These are phyloP conservation scores for Pogona vitticeps DNA, from an alignment of 2,113 vertebrate species.

Conservation along the genomic window DNA sequence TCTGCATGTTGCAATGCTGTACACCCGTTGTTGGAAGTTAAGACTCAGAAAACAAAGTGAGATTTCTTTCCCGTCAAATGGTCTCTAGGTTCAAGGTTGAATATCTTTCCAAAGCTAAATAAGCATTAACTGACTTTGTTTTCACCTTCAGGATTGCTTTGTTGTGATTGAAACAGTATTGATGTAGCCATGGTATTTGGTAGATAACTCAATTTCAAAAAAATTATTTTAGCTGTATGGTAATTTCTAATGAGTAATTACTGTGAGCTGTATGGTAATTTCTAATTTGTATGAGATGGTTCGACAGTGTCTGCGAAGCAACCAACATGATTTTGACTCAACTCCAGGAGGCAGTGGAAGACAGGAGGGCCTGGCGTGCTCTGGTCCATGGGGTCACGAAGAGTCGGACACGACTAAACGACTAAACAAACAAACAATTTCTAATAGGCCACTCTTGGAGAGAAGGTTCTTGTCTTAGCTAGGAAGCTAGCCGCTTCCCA, in stretches of 20 bases:
- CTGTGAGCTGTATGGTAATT: too few species aligned
- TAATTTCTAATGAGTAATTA: background rate
- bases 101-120: slow-evolving; percentile 51
- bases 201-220: slow-evolving; percentile 1
- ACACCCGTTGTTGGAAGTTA: background rate
- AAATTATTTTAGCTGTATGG: slow-evolving; percentile 4
- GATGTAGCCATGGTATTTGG: slow-evolving; percentile 47
- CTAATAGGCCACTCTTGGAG: too few species aligned
- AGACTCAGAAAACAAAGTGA: background rate
- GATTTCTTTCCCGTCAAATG: fast-evolving
- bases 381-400: too few species aligned
- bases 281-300: too few species aligned
- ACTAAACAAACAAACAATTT: too few species aligned
- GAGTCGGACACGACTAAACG: too few species aligned
- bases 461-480: slow-evolving; percentile 46
- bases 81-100: background rate
- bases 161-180: background rate
- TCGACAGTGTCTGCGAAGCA: too few species aligned
- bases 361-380: too few species aligned
- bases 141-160: slow-evolving; percentile 39
- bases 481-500: background rate
- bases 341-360: too few species aligned
- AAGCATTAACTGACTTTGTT: slow-evolving; percentile 53
- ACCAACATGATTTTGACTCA: too few species aligned
- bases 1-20: background rate